Evolutionary conservation across 1,140 invertebrate genomes (phyloP), one percentile per base, ranked within the genome.

Genomic region (Caenorhabditis brenneri): DNA sequence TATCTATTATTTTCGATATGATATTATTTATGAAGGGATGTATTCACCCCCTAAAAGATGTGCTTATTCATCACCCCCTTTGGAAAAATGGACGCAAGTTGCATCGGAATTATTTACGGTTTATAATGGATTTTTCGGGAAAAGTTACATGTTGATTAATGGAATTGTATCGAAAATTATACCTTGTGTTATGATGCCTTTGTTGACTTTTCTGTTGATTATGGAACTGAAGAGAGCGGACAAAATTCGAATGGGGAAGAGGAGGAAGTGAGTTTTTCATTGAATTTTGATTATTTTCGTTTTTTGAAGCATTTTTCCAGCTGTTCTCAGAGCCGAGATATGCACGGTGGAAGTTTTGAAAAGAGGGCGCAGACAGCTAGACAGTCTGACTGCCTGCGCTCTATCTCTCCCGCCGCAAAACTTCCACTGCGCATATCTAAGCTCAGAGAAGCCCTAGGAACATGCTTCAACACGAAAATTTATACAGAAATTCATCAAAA

Each of bases 1-100:
- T n/a, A 51, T 51, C 49, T 51, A 51, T 51, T 51, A n/a, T n/a
- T 51, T 51, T 51, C 49, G 49, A n/a, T 51, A 51, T n/a, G n/a
- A 51, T 51, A 51, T 51, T 51, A 51, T 51, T n/a, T 51, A n/a
- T n/a, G n/a, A 51, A 2, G n/a, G n/a, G 7, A 51, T 4, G 16
- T 51, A n/a, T 16, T n/a, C 19, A 3, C 49, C 49, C 2, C 49
- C 49, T 16, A 51, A 51, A 22, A 4, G 22, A n/a, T 51, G 49
- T n/a, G 49, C 19, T 3, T 4, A n/a, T 51, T 16, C n/a, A n/a
- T n/a, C n/a, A n/a, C 15, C 49, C 3, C 15, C 15, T n/a, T 6
- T 51, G 7, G 7, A 16, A 4, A 7, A 7, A 7, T 51, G 22
- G 7, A 51, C n/a, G 19, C 49, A 51, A 51, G 22, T 51, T 51